A percentile compares a stretch with the other conserved stretches of the same genome.
These are phyloP conservation scores for Pongo pygmaeus DNA, from an alignment of 2,113 vertebrate species.

Conservation along the genomic window DNA sequence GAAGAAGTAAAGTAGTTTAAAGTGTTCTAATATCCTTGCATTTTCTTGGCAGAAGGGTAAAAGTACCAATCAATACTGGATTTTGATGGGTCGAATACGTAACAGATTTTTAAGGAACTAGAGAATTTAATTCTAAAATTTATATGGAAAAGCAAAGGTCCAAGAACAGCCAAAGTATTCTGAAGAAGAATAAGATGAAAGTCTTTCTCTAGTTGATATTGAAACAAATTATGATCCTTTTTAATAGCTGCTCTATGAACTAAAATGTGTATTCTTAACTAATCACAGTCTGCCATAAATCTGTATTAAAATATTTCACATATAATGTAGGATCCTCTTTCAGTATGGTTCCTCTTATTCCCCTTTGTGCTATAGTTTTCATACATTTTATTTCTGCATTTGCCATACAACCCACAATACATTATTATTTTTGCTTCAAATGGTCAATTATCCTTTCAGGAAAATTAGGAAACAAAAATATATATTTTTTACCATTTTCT, in stretches of 20 bases:
- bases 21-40: background rate
- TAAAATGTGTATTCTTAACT: background rate
- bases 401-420: background rate
- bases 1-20: background rate
- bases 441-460: background rate
- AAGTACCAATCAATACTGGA: background rate
- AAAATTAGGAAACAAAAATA: background rate
- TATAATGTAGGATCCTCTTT: background rate
- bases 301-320: background rate
- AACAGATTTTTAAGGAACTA: background rate
- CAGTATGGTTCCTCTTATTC: background rate
- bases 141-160: background rate
- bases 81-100: background rate
- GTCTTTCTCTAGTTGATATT: background rate
- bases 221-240: background rate
- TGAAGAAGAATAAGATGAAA: background rate
- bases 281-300: background rate
- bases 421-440: conserved; percentile 16
- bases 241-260: background rate
- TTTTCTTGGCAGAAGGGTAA: background rate
- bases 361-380: background rate
- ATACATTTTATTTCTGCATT: background rate
- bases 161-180: background rate
- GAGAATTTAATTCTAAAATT: background rate
- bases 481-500: background rate